A percentile compares a stretch with the other conserved stretches of the same genome.
phyloP scores from a whole-genome alignment of 1,140 invertebrate species.

The Chelonus insularis region DNA sequence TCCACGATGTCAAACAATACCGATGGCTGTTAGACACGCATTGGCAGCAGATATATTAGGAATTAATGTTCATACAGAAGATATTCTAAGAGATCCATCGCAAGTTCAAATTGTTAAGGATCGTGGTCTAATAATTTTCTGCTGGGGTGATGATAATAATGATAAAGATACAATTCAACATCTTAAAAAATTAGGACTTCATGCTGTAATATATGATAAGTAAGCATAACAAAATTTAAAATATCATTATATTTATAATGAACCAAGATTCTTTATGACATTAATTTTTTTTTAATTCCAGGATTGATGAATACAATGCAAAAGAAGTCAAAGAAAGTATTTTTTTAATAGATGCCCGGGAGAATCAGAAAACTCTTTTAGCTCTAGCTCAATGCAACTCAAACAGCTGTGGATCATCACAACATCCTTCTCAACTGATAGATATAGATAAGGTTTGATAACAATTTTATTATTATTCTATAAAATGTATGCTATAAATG shows the following conservation, averaged over 20 bases:
- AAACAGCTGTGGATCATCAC: conserved; percentile 32
- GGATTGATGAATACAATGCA: conserved; percentile 75
- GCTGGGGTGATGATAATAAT: conserved; percentile 96
- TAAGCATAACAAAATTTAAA: too few relatives aligned
- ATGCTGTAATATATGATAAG: conserved; percentile 94
- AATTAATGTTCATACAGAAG: conserved; percentile 89
- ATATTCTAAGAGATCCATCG: conserved; percentile 80
- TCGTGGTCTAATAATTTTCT: conserved; percentile 84
- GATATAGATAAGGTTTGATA: conserved; percentile 31
- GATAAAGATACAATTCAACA: conserved; percentile 82
- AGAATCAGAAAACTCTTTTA: conserved; percentile 70
- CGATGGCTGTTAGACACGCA: conserved; percentile 81
- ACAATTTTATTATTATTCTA: too few relatives aligned
- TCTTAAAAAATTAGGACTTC: conserved; percentile 83
- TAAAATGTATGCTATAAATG: too few relatives aligned
- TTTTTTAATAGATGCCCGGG: conserved; percentile 76
- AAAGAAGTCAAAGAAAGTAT: conserved; percentile 85
- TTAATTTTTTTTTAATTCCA: conserved; percentile 30
- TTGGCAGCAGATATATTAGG: conserved; percentile 79
- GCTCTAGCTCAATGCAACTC: conserved; percentile 57
- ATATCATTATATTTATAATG: too few relatives aligned
- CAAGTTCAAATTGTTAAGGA: conserved; percentile 78
- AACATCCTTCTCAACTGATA: conserved; percentile 32
- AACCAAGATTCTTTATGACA: conserved; percentile 2
- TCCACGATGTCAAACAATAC: conserved; percentile 77